Evolutionary conservation across 1,140 invertebrate genomes (phyloP), one percentile per base, ranked within the genome.

Genomic region (Drosophila jambulina): DNA sequence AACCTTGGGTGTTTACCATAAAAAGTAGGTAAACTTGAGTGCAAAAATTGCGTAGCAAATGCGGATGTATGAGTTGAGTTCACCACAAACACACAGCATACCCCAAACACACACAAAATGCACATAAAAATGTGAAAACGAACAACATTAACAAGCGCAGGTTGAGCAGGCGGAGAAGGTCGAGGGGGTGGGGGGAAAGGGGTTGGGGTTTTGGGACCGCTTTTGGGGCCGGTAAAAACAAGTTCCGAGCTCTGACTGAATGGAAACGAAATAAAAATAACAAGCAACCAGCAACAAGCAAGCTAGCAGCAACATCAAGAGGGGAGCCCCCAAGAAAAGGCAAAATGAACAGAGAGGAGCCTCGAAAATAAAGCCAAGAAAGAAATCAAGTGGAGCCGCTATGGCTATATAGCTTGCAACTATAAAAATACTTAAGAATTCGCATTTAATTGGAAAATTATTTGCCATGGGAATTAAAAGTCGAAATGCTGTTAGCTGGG

Each of bases 1-100:
- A 90, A 90, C 85, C 85, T 90, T 90, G 85, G 84, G 46, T 90
- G 85, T 90, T 90, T 90, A 90, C 85, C 85, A 90, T 90, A 90
- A 90, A 88, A 90, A 90, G 85, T 90, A 90, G 85, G 85, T 90
- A 90, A 90, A 90, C 85, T 90, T 90, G 85, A 90, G 85, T 90
- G 85, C 85, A 90, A 85, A 90, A 90, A 90, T 84, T 90, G 85
- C 85, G 83, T 82, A 83, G 72, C 67, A 62, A 76, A 80, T 59
- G 78, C 54, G 65, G 70, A 74, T 59, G 76, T 58, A 45, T 70
- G 51, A 57, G 75, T 78, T 53, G 70, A 82, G 71, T 64, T 63
- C 60, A 80, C 61, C 46, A 62, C 59, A 79, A 51, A 53, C 64
- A 53, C 61, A 70, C 58, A 45, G 57, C 32, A 40, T 2, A 62